These are phyloP conservation scores for Sarcophaga carnaria DNA, from an alignment of 2,888 invertebrate species.

Conservation along the genomic window DNA sequence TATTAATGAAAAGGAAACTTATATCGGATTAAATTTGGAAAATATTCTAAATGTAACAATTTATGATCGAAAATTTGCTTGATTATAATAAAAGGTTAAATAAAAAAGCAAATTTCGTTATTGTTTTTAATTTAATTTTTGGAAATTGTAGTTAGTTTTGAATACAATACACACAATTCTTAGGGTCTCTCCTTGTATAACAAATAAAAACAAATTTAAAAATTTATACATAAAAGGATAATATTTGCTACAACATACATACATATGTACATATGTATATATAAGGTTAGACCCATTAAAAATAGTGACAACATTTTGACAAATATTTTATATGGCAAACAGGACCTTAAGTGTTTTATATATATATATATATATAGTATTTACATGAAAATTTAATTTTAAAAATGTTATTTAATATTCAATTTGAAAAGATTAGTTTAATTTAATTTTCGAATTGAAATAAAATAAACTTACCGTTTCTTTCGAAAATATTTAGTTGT, in stretches of 20 bases:
- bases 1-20: neutral
- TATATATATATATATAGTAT: neutral
- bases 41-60: constrained; percentile 40
- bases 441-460: neutral
- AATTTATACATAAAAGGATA: too few species aligned
- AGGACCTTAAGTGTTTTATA: constrained; percentile 64
- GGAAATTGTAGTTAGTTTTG: constrained; percentile 43
- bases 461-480: constrained; percentile 57
- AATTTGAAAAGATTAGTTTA: neutral
- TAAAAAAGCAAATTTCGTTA: constrained; percentile 45
- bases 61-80: constrained; percentile 39
- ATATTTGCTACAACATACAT: neutral
- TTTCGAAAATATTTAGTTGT: constrained; percentile 17
- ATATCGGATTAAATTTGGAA: neutral
- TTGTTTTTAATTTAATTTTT: constrained; percentile 49
- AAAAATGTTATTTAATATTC: constrained; percentile 11
- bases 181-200: too few species aligned
- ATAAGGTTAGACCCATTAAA: too few species aligned
- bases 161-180: neutral
- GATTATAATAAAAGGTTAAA: constrained; percentile 32
- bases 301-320: neutral
- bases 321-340: constrained; percentile 45
- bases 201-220: neutral
- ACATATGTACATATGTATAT: too few species aligned
- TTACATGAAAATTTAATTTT: constrained; percentile 13